Percentiles rank a stretch among this genome's conserved stretches.
These are phyloP conservation scores for Micromys minutus DNA, from an alignment of 2,113 vertebrate species.

Conservation along the genomic window DNA sequence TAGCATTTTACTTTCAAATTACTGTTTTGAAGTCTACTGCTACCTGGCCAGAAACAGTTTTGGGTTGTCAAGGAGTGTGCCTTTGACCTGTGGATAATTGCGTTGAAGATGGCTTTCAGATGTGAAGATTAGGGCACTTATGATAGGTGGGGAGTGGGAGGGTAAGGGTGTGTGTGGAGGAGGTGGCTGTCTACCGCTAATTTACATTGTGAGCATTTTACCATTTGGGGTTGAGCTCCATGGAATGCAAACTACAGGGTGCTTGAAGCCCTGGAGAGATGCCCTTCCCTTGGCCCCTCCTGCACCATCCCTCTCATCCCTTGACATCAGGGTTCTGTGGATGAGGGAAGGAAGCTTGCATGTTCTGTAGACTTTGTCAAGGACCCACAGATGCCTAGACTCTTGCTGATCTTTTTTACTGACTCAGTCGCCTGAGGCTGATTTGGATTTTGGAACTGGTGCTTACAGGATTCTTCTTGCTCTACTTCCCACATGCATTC, in stretches of 20 bases:
- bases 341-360: background rate
- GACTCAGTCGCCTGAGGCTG: background rate
- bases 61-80: conserved; percentile 16
- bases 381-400: background rate
- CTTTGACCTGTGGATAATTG: background rate
- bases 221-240: background rate
- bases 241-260: conserved; percentile 12
- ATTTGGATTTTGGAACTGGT: background rate
- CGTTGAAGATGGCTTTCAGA: background rate
- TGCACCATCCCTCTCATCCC: too few species aligned
- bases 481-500: background rate
- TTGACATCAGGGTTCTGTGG: background rate
- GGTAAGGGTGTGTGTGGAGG: background rate
- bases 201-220: background rate
- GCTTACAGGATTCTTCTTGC: background rate
- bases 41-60: background rate
- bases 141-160: background rate
- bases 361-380: background rate
- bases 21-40: conserved; percentile 22
- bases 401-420: background rate
- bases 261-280: background rate
- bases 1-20: conserved; percentile 5
- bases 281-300: background rate
- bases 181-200: background rate
- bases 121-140: background rate